These are phyloP conservation scores for Sycophila sp. DNA, from an alignment of 1,140 invertebrate species.

Conservation along the genomic window DNA sequence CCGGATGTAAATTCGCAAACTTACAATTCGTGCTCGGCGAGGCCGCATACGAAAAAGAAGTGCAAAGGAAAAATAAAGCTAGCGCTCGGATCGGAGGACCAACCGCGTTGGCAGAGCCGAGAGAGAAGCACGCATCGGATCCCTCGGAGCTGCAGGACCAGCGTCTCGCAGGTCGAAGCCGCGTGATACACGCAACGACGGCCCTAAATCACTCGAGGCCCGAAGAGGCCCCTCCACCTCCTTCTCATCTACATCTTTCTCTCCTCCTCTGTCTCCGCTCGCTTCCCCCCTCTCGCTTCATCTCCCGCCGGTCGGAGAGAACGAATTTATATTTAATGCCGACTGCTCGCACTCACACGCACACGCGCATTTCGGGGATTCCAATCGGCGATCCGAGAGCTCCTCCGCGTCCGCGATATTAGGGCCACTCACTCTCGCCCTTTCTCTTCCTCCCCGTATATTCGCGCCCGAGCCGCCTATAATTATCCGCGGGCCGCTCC, in stretches of 20 bases:
- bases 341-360: constrained; percentile 35
- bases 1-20: too few species aligned
- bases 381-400: constrained; percentile 38
- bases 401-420: background rate
- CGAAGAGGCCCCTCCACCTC: constrained; percentile 18
- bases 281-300: background rate
- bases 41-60: too few species aligned
- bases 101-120: constrained; percentile 43
- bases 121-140: background rate
- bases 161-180: background rate
- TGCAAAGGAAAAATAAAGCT: background rate
- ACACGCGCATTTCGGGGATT: constrained; percentile 55
- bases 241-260: background rate
- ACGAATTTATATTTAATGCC: constrained; percentile 60
- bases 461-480: constrained; percentile 5
- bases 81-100: constrained; percentile 28
- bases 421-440: background rate
- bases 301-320: constrained; percentile 42
- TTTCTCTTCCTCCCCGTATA: background rate
- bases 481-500: constrained; percentile 5
- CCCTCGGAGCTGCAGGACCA: constrained; percentile 43
- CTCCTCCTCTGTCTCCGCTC: background rate
- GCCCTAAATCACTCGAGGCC: constrained; percentile 48
- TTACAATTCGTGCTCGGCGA: too few species aligned
- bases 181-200: background rate